Evolutionary conservation across 2,888 invertebrate species (phyloP), one percentile per base, ranked within the genome.

Genomic region (Odontothrips loti): DNA sequence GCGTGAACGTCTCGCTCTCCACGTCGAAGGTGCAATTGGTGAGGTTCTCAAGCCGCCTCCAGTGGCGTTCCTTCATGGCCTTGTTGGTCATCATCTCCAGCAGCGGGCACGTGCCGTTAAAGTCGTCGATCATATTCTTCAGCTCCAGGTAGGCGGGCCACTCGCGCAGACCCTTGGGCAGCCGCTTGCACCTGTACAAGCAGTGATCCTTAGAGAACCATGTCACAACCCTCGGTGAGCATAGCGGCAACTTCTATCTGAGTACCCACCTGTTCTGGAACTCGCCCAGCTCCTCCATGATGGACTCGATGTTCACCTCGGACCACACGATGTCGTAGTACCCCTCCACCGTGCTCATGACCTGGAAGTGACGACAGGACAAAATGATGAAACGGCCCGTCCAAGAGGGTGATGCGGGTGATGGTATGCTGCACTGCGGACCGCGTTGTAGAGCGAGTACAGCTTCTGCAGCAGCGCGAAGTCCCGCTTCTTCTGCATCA

Each of bases 41-140:
- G 2, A 91, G 84, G 79, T 88, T 88, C 10, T 90, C 89, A 23
- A 91, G 84, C 84, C 90, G 87, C 81, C 89, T 89, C 95, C 95
- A 95, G 86, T 95, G 95, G 8, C 95, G 90, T 9, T 92, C 92
- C 86, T 94, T 93, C 93, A 95, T 94, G 1, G 94, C 92, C 86
- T 95, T 95, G 85, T 95, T 94, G 6, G 96, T 93, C 96, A 97
- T 96, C 84, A 96, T 85, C 86, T 96, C 95, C 47, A 96, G 87
- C 51, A 97, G 86, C 0, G 96, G 96, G 86, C 95, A 95, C 12
- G 93, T 94, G 87, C 96, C 93, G 86, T 94, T 96, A 86, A 97
- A 96, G 86, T 96, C 96, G 84, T 96, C 96, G 82, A 97, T 96
- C 88, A 95, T 96, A 83, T 92, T 92, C 86, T 95, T 96, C 82